Base-by-base conservation (phyloP, 2,797 vertebrate genomes). In the Fistularia tabacaria region DNA sequence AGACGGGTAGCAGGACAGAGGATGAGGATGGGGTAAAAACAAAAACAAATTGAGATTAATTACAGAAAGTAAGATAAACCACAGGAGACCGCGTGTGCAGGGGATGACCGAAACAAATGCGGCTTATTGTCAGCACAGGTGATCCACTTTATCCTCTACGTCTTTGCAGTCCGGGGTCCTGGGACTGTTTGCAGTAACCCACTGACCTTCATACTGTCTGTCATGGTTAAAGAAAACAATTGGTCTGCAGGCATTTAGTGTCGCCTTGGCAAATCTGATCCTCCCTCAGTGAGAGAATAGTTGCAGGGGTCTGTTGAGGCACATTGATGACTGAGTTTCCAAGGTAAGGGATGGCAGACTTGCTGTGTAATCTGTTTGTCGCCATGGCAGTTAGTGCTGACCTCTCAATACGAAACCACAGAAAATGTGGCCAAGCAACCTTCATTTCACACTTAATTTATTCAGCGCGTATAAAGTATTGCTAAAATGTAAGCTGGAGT, bases 241-340 rank as follows among this genome's bases (percentile, higher is more conserved):
- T 71, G 0, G 61, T 85, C 80, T 83, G 81, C 80, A 87, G 79
- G 85, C 80, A 81, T 89, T 89, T 87, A 85, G 64, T 74, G 76
- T 91, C 46, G 76, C 87, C 86, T 70, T 87, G 75, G 84, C 80
- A 89, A n/a, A 91, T 81, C 56, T 67, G 69, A 88, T 85, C 86
- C 83, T 87, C 78, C 83, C 76, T 84, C 60, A 69, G 85, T 53
- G 76, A 85, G 79, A 61, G 56, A 70, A 76, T 68, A 75, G 80
- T 73, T 76, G 75, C 81, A 52, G 77, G 76, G 61, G 63, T 77
- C 64, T 74, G 70, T 84, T 44, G 66, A 85, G 67, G 70, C 72
- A 71, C 58, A 57, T 14, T 53, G 58, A 66, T 71, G 85, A 85
- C 86, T 82, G 67, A 65, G 65, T 90, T 86, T 85, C 81, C 62